phyloP scores from a whole-genome alignment of 2,797 vertebrate species.

The Pteronotus mesoamericanus region DNA sequence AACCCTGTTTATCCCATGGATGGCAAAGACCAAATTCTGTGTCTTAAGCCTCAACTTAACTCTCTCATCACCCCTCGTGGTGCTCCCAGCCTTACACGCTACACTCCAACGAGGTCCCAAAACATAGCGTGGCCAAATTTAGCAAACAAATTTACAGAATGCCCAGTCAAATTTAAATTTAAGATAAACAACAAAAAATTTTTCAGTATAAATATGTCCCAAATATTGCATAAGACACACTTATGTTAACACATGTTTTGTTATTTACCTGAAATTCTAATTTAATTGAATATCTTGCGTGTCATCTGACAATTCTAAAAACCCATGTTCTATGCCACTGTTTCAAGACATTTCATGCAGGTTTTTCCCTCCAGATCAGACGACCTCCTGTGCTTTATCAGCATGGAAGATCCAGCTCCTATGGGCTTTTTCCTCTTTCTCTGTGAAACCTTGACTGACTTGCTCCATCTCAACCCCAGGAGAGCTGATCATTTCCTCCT shows the following conservation, averaged over 20 bases:
- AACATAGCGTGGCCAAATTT: neutral
- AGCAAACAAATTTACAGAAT: neutral
- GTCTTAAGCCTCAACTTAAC: neutral
- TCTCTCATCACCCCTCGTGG: neutral
- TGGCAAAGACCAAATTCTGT: neutral
- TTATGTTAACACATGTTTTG: neutral
- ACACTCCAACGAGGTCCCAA: neutral
- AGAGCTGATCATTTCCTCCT: neutral
- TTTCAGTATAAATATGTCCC: neutral
- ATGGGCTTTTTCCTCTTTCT: neutral
- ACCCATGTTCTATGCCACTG: neutral
- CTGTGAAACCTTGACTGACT: neutral
- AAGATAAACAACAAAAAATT: neutral
- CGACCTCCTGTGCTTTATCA: neutral
- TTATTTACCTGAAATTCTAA: neutral
- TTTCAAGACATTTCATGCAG: neutral
- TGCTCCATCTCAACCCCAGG: neutral
- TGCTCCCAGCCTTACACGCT: neutral
- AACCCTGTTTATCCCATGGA: neutral
- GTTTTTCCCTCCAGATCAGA: neutral
- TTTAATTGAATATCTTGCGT: neutral
- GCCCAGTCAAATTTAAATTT: neutral
- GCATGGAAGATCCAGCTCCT: neutral
- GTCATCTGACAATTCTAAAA: neutral
- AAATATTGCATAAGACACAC: neutral